These are phyloP conservation scores for Zapornia atra DNA, from an alignment of 2,113 vertebrate genomes.

Conservation along the genomic window DNA sequence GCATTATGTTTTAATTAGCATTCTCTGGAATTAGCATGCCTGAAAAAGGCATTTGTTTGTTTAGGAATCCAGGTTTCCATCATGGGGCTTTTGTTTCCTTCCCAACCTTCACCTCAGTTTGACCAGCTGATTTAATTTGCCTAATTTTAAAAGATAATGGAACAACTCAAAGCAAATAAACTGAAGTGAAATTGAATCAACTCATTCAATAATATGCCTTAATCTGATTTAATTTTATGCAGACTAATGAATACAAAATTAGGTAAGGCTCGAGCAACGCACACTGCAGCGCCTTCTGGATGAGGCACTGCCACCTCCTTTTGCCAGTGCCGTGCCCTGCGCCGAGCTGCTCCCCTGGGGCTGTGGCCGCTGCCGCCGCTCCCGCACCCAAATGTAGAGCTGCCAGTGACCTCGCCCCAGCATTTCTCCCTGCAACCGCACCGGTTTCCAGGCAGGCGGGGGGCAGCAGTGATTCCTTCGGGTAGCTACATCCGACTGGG, in stretches of 20 bases:
- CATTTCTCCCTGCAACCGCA: background rate
- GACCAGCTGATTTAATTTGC: conserved; percentile 68
- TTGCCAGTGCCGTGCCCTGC: background rate
- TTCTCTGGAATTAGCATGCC: conserved; percentile 31
- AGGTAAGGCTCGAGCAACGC: background rate
- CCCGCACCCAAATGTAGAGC: fast-evolving
- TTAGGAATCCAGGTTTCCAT: conserved; percentile 46
- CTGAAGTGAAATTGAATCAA: conserved; percentile 69
- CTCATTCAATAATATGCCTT: conserved; percentile 44
- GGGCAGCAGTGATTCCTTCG: background rate
- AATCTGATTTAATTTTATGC: conserved; percentile 73
- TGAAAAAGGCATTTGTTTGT: conserved; percentile 62
- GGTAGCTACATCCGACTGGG: fast-evolving
- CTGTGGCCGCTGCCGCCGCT: fast-evolving
- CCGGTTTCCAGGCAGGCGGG: background rate
- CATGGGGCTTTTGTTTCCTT: conserved; percentile 13
- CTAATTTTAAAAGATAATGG: conserved; percentile 54
- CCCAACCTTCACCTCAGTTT: conserved; percentile 26
- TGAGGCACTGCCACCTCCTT: conserved; percentile 11
- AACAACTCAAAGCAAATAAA: conserved; percentile 73
- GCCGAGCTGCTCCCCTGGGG: background rate
- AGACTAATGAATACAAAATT: conserved; percentile 65
- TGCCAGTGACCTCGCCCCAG: fast-evolving
- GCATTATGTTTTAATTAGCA: conserved; percentile 57
- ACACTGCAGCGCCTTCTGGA: background rate